These are phyloP conservation scores for Pangasius mekongensis DNA, from an alignment of 2,797 vertebrate species.

Conservation along the genomic window DNA sequence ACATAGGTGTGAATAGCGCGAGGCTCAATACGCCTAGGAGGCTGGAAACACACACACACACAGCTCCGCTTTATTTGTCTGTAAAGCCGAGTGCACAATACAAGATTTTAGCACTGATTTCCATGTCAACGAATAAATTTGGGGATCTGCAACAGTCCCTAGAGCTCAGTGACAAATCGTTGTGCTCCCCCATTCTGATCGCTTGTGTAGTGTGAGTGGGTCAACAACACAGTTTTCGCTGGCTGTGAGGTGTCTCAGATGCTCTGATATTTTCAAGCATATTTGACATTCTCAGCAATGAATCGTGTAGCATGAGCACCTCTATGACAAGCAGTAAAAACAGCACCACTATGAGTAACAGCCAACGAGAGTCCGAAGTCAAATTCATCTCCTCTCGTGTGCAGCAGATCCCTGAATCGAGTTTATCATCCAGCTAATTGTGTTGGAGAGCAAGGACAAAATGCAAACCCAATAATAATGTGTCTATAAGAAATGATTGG, in stretches of 20 bases:
- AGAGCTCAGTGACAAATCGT: background rate
- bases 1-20: conserved; percentile 79
- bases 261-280: background rate
- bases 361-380: background rate
- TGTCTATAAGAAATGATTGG: no score
- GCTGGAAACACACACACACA: conserved; percentile 39
- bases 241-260: background rate
- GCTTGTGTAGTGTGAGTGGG: background rate
- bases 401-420: background rate
- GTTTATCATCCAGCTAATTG: background rate
- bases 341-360: background rate
- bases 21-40: conserved; percentile 63
- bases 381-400: background rate
- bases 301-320: background rate
- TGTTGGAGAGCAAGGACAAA: background rate
- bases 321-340: background rate
- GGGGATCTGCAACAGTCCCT: background rate
- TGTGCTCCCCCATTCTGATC: background rate
- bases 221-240: background rate
- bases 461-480: background rate
- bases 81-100: background rate
- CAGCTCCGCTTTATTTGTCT: background rate
- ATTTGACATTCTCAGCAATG: background rate
- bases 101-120: background rate
- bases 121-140: background rate